Evolutionary conservation across 1,140 invertebrate species (phyloP), one percentile per base, ranked within the genome.

Genomic region (Drosophila burlai): DNA sequence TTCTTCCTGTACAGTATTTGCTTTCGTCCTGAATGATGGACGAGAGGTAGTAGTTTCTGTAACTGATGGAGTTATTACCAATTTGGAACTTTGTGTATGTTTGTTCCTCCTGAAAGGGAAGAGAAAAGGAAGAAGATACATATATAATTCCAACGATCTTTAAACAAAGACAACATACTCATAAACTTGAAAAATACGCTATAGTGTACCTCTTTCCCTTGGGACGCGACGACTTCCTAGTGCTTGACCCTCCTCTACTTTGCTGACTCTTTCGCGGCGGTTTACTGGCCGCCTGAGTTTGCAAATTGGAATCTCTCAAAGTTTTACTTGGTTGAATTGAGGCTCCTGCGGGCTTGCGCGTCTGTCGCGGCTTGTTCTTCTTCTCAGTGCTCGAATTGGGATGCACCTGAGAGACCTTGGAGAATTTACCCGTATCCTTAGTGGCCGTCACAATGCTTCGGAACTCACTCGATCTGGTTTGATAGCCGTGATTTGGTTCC

Each of bases 21-120:
- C 89, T 82, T 95, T 95, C 3, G 95, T 94, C 65, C 95, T 95
- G 83, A 94, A 96, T 8, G 94, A 94, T 49, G 95, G 93, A 66
- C 94, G 94, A 18, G 94, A 90, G 63, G 83, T 94, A 54, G 81
- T 60, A 49, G 81, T 60, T 29, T 93, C 90, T 15, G 93, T 93
- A 18, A 76, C 45, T 13, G 90, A 74, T 38, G 87, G 82, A 47
- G 92, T 76, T 4, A 93, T 93, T 42, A 93, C 85, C 40, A 93
- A 15, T 16, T 46, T 68, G 10, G 74, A 76, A 91, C 89, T 81
- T 93, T 94, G 73, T 83, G 93, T 63, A 83, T 92, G 68, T 38
- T 91, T 91, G 18, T 91, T 76, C 38, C 86, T 69, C 59, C 82
- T 90, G 13, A n/a, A 64, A 72, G 24, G 10, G 26, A 16, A 57